Evolutionary conservation across 2,113 vertebrate species (phyloP).

Genomic region (Urocitellus parryii): DNA sequence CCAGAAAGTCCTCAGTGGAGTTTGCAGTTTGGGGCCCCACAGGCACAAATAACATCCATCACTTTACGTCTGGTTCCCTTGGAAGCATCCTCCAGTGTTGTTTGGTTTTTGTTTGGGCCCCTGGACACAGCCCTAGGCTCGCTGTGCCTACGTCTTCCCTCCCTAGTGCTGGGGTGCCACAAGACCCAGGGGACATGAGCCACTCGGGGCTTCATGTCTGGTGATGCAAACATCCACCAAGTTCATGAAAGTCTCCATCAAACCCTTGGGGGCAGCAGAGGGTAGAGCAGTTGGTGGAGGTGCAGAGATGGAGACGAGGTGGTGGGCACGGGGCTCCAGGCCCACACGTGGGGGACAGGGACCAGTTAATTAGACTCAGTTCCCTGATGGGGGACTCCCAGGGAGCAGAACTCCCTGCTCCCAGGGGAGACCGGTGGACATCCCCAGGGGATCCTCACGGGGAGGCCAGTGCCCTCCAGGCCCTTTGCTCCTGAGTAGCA

Average conservation of each 20-base stretch:
- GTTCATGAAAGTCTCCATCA: not conserved
- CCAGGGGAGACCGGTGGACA: not conserved
- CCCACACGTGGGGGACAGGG: not conserved
- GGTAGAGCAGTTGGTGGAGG: not conserved
- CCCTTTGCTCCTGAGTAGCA: not conserved
- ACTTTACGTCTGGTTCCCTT: not conserved
- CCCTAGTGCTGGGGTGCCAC: not conserved
- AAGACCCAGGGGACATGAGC: not conserved
- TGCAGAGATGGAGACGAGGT: not conserved
- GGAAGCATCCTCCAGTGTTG: not conserved
- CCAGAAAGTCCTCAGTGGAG: not conserved
- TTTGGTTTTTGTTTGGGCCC: not conserved
- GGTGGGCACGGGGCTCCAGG: not conserved
- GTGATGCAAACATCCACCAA: not conserved
- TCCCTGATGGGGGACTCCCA: not conserved
- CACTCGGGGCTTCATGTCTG: not conserved
- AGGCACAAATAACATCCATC: not conserved
- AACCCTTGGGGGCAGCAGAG: not conserved
- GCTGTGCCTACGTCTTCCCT: not conserved
- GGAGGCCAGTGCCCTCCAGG: not conserved
- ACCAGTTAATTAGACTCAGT: not conserved
- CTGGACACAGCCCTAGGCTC: not conserved
- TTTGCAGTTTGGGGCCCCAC: not conserved
- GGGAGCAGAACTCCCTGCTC: no score
- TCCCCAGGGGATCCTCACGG: accelerated